Base-by-base conservation (phyloP, 2,797 vertebrate genomes). In the Tachyglossus aculeatus region DNA sequence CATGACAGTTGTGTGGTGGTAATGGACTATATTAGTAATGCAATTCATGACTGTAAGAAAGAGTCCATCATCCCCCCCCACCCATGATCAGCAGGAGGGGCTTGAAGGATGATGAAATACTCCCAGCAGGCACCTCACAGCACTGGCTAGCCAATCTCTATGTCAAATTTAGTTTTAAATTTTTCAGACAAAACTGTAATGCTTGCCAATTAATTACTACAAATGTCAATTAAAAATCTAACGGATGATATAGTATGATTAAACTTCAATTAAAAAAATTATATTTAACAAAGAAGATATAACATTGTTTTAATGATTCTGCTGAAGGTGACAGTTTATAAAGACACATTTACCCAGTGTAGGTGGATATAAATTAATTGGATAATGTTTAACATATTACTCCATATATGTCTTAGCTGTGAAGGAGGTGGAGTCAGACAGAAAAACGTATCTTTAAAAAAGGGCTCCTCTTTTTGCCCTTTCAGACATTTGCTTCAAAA, bases 21-120 rank as follows among this genome's bases (percentile, higher is more conserved):
- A 96, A 97, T 97, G 94, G 94, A 96, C 96, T 97, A 93, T 92
- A 91, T 90, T 89, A 93, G 93, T 95, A 96, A 95, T 94, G 91
- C 91, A 94, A 96, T 93, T 94, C 90, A 94, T 92, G 92, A 92
- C 92, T 94, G 91, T 90, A 93, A 93, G 93, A 93, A 94, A 88
- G 92, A 92, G 91, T 92, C 91, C 88, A 89, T 94, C 91, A 85
- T 92, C 83, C 88, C 81, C 84, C 76, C 86, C 71, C 45, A 57
- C 67, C 86, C 76, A 81, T 89, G 84, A 90, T 91, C 92, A 90
- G 91, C 88, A 78, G 89, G 88, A 91, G 88, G 87, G 90, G 83
- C 82, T 87, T 71, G 74, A 85, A 67, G 81, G 84, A 90, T 92
- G 92, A 94, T 94, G 93, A 95, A 94, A 92, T 89, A 80, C 63